Evolutionary conservation across 2,797 vertebrate species (phyloP).

Genomic region (Lindbergichthys nudifrons): DNA sequence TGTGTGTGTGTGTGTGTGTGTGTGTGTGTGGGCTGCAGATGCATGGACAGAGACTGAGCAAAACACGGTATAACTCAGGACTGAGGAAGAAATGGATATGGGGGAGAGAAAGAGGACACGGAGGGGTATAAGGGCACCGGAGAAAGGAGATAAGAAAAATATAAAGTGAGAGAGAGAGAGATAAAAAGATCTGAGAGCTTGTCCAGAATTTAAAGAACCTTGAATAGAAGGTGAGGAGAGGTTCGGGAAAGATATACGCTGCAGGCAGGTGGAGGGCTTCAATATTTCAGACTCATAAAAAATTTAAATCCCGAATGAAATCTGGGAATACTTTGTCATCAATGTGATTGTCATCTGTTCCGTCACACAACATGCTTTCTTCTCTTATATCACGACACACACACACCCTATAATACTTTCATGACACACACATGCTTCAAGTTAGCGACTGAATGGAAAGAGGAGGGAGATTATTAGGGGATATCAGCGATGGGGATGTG

Average conservation of each 20-base stretch:
- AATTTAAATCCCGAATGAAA: slow-evolving; percentile 60
- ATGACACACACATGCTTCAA: slow-evolving; percentile 40
- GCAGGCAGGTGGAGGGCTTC: slow-evolving; percentile 62
- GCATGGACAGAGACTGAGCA: slow-evolving; percentile 3
- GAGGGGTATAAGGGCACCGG: slow-evolving; percentile 41
- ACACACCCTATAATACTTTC: not conserved
- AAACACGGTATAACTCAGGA: slow-evolving; percentile 47
- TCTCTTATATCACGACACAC: slow-evolving; percentile 10
- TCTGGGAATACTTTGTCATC: slow-evolving; percentile 57
- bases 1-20: too few species aligned
- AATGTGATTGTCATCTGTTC: slow-evolving; percentile 52
- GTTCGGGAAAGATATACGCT: slow-evolving; percentile 52
- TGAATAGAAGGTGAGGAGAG: slow-evolving; percentile 42
- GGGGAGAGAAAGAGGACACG: slow-evolving; percentile 31
- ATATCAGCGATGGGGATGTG: slow-evolving; percentile 56
- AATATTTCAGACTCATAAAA: slow-evolving; percentile 72
- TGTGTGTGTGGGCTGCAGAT: slow-evolving; percentile 40
- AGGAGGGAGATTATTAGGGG: slow-evolving; percentile 62
- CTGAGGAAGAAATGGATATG: slow-evolving; percentile 49
- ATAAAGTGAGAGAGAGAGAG: slow-evolving; percentile 50
- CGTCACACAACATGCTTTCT: slow-evolving; percentile 31
- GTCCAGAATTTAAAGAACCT: slow-evolving; percentile 59
- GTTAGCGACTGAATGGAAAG: slow-evolving; percentile 45
- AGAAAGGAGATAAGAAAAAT: slow-evolving; percentile 46
- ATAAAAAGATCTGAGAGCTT: slow-evolving; percentile 53